phyloP scores from a whole-genome alignment of 2,113 vertebrate species.

The Notothenia rossii region DNA sequence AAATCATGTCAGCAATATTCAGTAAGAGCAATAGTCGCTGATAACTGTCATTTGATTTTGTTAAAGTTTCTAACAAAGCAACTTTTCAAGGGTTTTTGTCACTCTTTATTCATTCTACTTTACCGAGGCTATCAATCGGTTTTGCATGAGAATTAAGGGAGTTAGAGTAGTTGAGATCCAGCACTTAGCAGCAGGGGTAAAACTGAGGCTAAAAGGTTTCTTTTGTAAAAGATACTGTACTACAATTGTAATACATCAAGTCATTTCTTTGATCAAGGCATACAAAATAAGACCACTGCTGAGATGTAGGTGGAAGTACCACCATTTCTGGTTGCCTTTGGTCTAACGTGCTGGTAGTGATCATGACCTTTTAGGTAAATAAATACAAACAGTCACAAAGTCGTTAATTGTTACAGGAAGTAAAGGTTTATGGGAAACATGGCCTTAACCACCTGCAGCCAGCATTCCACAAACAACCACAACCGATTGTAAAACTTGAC shows the following conservation, averaged over 20 bases:
- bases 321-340: neutral
- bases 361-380: neutral
- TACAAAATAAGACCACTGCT: neutral
- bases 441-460: slow-evolving; percentile 20
- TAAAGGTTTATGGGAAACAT: slow-evolving; percentile 37
- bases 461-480: slow-evolving; percentile 34
- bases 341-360: neutral
- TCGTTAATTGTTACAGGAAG: slow-evolving; percentile 48
- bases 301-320: neutral
- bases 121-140: slow-evolving; percentile 3
- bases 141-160: slow-evolving; percentile 34
- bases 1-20: slow-evolving; percentile 68
- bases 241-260: slow-evolving; percentile 16
- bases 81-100: slow-evolving; percentile 60
- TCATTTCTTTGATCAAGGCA: neutral
- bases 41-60: slow-evolving; percentile 69
- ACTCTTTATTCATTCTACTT: slow-evolving; percentile 35
- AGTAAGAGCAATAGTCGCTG: slow-evolving; percentile 57
- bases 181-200: neutral
- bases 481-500: slow-evolving; percentile 29
- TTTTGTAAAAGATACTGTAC: neutral
- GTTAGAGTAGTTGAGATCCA: neutral
- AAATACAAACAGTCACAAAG: slow-evolving; percentile 13
- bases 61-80: slow-evolving; percentile 60
- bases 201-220: slow-evolving; percentile 14